phyloP scores from a whole-genome alignment of 2,797 vertebrate genomes.

The Ptychobarbus kaznakovi region DNA sequence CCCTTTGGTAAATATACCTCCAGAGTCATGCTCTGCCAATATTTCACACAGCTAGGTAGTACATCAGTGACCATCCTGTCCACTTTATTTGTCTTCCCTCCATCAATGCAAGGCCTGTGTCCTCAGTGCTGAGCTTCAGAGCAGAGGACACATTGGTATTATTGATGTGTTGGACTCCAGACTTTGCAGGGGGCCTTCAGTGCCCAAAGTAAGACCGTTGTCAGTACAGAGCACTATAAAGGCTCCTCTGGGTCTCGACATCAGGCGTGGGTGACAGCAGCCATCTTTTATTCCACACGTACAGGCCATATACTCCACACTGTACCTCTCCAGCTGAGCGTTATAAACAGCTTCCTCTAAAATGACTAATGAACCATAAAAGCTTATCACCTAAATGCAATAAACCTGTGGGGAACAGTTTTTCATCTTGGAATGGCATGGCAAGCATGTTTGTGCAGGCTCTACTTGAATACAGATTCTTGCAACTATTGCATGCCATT shows the following conservation, averaged over 20 bases:
- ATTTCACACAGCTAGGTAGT: slow-evolving; percentile 57
- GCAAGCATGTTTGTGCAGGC: not conserved
- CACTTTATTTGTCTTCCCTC: slow-evolving; percentile 40
- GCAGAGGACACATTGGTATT: slow-evolving; percentile 59
- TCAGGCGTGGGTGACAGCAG: slow-evolving; percentile 65
- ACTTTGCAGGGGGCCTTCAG: slow-evolving; percentile 40
- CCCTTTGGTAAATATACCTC: slow-evolving; percentile 59
- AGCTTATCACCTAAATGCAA: slow-evolving; percentile 41
- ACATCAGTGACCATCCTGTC: slow-evolving; percentile 48
- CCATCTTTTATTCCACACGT: slow-evolving; percentile 54
- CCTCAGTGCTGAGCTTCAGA: slow-evolving; percentile 55
- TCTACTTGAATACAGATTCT: not conserved
- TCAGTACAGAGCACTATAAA: slow-evolving; percentile 60
- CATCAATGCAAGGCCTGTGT: slow-evolving; percentile 45
- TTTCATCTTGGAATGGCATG: slow-evolving; percentile 5
- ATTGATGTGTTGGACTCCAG: slow-evolving; percentile 65
- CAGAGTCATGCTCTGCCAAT: slow-evolving; percentile 48
- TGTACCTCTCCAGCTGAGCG: slow-evolving; percentile 3
- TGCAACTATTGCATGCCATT: not conserved
- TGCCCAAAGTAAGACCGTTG: slow-evolving; percentile 55
- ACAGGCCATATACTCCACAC: not conserved
- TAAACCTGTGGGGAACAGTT: slow-evolving; percentile 28
- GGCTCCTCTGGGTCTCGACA: slow-evolving; percentile 67
- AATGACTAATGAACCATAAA: slow-evolving; percentile 48
- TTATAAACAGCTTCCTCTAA: slow-evolving; percentile 16